Evolutionary conservation across 2,888 invertebrate genomes (phyloP).

Genomic region (Timema cristinae): DNA sequence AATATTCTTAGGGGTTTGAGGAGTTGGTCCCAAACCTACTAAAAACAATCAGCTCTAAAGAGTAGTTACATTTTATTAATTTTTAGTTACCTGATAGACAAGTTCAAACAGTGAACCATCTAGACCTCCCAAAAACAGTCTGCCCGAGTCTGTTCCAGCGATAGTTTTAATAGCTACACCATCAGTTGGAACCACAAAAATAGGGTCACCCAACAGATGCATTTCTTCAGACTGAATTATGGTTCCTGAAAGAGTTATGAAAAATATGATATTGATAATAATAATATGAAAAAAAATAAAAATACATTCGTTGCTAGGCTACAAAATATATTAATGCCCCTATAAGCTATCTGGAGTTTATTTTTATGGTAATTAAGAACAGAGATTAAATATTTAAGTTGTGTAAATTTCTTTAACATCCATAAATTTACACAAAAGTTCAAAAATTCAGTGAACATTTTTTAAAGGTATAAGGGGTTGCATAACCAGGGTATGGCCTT

Average conservation of each 20-base stretch:
- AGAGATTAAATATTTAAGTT: too few relatives aligned
- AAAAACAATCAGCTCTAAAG: not conserved
- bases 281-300: too few relatives aligned
- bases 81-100: constrained; percentile 70
- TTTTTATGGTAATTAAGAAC: too few relatives aligned
- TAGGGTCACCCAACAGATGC: constrained; percentile 90
- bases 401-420: too few relatives aligned
- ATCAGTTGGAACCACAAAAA: constrained; percentile 88
- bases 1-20: not conserved
- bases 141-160: constrained; percentile 72
- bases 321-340: too few relatives aligned
- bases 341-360: too few relatives aligned
- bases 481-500: too few relatives aligned
- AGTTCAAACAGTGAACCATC: constrained; percentile 95
- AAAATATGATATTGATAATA: too few relatives aligned
- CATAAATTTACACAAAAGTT: too few relatives aligned
- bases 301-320: too few relatives aligned
- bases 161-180: constrained; percentile 80
- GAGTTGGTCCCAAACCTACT: not conserved
- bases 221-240: constrained; percentile 63
- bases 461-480: too few relatives aligned
- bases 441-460: too few relatives aligned
- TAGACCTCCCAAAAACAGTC: constrained; percentile 92
- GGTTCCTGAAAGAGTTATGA: constrained; percentile 17
- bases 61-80: not conserved